These are phyloP conservation scores for Alca torda DNA, from an alignment of 2,797 vertebrate genomes.

Conservation along the genomic window DNA sequence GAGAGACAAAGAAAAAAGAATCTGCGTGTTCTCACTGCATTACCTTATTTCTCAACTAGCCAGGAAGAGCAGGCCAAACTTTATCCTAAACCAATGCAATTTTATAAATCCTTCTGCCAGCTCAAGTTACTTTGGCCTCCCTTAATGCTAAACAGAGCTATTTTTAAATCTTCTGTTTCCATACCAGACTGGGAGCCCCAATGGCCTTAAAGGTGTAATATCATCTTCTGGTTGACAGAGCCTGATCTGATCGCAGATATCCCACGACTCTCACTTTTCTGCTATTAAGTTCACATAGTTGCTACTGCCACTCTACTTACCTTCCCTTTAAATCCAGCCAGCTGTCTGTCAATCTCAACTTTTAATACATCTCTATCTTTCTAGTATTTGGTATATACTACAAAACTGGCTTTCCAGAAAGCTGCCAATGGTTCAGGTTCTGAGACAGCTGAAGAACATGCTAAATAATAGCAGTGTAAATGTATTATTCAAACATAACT, in stretches of 20 bases:
- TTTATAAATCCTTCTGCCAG: background rate
- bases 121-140: background rate
- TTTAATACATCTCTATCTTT: background rate
- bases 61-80: background rate
- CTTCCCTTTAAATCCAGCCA: constrained; percentile 21
- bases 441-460: background rate
- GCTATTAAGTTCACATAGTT: constrained; percentile 39
- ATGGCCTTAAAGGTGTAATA: background rate
- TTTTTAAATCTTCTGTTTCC: background rate
- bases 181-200: background rate
- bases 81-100: background rate
- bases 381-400: background rate
- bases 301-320: background rate
- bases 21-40: background rate
- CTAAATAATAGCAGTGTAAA: background rate
- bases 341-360: constrained; percentile 37
- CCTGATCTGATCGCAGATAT: constrained; percentile 27
- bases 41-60: background rate
- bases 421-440: background rate
- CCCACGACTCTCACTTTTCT: constrained; percentile 45
- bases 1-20: background rate
- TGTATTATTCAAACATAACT: background rate
- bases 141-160: background rate
- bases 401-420: background rate
- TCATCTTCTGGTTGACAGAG: constrained; percentile 18